Evolutionary conservation across 2,113 vertebrate species (phyloP).

Genomic region (Macaca nemestrina): DNA sequence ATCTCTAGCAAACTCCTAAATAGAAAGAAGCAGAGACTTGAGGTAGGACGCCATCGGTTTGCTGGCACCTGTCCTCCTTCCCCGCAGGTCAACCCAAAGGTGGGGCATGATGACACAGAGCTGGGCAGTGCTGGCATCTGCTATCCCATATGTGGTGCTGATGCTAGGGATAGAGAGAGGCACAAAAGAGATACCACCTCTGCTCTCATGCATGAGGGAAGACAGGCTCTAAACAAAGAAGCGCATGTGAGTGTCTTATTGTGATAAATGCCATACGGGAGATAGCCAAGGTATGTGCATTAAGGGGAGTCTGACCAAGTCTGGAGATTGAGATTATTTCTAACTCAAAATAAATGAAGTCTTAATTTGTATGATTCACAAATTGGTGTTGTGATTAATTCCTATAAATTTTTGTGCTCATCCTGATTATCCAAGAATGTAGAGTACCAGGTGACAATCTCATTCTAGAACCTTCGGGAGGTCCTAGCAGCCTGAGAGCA

Average conservation of each 20-base stretch:
- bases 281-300: background rate
- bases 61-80: background rate
- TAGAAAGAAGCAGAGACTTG: background rate
- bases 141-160: rapidly evolving
- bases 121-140: background rate
- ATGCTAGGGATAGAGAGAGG: too few species aligned
- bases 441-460: background rate
- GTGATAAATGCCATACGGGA: background rate
- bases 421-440: background rate
- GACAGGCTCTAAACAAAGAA: background rate
- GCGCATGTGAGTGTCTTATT: rapidly evolving
- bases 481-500: background rate
- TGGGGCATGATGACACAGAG: background rate
- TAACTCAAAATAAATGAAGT: background rate
- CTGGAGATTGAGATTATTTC: background rate
- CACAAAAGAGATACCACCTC: background rate
- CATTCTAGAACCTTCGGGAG: background rate
- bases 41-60: background rate
- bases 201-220: background rate
- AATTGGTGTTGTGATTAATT: background rate
- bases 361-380: background rate
- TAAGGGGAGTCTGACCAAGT: background rate
- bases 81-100: background rate
- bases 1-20: background rate
- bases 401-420: background rate